Evolutionary conservation across 2,797 vertebrate genomes (phyloP).

Genomic region (Amblyraja radiata): DNA sequence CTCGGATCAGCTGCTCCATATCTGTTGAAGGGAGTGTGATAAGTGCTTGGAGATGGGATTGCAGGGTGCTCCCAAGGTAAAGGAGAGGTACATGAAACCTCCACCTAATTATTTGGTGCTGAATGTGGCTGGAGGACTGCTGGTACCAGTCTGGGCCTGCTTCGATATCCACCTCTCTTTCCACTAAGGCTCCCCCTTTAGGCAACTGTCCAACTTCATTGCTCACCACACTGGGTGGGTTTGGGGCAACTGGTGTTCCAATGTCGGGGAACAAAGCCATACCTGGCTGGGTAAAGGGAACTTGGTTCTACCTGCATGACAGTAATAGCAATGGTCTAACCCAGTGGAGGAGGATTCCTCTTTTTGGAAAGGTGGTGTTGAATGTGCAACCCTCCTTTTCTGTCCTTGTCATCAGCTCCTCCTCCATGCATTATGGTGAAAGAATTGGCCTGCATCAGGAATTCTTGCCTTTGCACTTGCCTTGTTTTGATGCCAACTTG

Average conservation of each 20-base stretch:
- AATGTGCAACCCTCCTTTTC: neutral
- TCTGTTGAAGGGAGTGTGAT: neutral
- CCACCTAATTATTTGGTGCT: constrained; percentile 3
- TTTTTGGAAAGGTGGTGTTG: neutral
- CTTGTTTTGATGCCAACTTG: constrained; percentile 32
- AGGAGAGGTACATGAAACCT: neutral
- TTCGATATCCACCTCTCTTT: too few relatives aligned
- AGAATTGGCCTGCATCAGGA: constrained; percentile 29
- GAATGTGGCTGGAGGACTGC: neutral
- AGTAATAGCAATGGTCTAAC: neutral
- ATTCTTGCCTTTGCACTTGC: constrained; percentile 21
- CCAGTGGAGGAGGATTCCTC: neutral
- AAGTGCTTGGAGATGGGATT: constrained; percentile 9
- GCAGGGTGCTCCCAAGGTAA: neutral
- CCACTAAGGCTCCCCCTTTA: neutral
- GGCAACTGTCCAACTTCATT: neutral
- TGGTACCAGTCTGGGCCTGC: neutral
- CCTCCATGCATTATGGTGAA: neutral
- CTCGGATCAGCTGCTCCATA: constrained; percentile 16
- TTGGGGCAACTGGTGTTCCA: neutral
- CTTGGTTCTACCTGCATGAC: neutral
- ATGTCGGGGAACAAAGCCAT: neutral
- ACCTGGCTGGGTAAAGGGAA: neutral
- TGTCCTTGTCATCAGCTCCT: neutral
- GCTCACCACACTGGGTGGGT: neutral